Percentiles rank a stretch among this genome's conserved stretches.
Conservation (phyloP, 2,797 vertebrate genomes). For the Catamblyrhynchus diadema region DNA sequence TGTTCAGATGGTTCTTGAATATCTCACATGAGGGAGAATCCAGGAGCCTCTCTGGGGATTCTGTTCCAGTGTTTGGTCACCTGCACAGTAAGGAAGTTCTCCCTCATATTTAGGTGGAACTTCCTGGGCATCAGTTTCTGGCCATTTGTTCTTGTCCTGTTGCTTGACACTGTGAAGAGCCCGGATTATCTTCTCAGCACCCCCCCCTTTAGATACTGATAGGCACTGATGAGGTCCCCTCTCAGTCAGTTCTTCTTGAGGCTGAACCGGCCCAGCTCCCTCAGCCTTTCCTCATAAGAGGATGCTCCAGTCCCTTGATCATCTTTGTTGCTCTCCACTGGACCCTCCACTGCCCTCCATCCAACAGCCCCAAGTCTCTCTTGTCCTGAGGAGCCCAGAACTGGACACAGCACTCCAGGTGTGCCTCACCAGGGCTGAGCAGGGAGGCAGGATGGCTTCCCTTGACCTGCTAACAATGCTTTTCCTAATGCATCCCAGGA, state of each 20-base stretch:
- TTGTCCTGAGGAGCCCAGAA: not conserved
- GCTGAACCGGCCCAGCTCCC: not conserved
- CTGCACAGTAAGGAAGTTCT: not conserved
- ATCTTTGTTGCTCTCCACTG: too few species aligned
- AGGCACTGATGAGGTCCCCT: not conserved
- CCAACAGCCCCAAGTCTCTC: rapidly evolving
- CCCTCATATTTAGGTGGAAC: not conserved
- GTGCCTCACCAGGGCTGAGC: too few species aligned
- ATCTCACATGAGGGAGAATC: not conserved
- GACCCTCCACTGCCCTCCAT: not conserved
- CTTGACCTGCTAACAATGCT: not conserved
- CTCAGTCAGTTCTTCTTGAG: not conserved
- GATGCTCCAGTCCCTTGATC: not conserved
- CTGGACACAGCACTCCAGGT: not conserved
- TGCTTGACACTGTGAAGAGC: not conserved
- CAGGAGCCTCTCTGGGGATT: not conserved
- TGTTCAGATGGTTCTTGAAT: not conserved
- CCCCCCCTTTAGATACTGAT: not conserved
- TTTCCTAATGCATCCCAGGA: not conserved
- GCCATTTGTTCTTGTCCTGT: not conserved
- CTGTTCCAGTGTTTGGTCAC: not conserved
- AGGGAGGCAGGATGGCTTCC: not conserved
- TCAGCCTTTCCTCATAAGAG: not conserved
- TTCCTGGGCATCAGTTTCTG: not conserved
- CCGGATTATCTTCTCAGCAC: too few species aligned